Base-by-base conservation (phyloP, 1,140 invertebrate genomes). In the Harpegnathos saltator region DNA sequence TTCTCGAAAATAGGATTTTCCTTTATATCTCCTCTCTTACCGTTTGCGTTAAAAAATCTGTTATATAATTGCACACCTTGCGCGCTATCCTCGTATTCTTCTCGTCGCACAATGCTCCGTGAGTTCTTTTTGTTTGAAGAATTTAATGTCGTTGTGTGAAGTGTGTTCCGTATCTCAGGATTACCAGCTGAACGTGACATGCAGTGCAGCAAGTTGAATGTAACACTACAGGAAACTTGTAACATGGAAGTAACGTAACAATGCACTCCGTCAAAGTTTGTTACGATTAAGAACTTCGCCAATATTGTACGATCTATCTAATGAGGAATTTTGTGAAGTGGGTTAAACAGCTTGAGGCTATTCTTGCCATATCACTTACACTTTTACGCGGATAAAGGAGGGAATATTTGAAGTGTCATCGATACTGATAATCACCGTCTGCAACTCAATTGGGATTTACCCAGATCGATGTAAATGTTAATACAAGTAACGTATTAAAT, bases 231-330 rank as follows among this genome's bases (percentile, higher is more conserved):
- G 44, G 44, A 65, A 75, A 75, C 73, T 75, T 75, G n/a, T 65
- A 50, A 75, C 44, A 26, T 17, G 19, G 59, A n/a, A 52, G 44
- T 65, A 65, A 65, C 48, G 65, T 75, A 75, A 62, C 72, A 75
- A 75, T 75, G 58, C 58, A 63, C 59, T 48, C 48, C 61, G 72
- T 75, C 38, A 17, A 75, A 75, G 72, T 75, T 63, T 75, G n/a
- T 17, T 44, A 7, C 58, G 58, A 48, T 75, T 75, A 75, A 9
- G 14, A 75, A 75, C 61, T 65, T 75, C 3, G 44, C n/a, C 44
- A 65, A 65, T 75, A 75, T 65, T 50, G 44, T 11, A 15, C 15
- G 26, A 65, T 75, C 44, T 75, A 50, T n/a, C n/a, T 75, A 75
- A 52, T 75, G 19, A 63, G 65, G 44, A 65, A 52, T 63, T 52